Evolutionary conservation across 1,140 invertebrate species (phyloP).

Genomic region (Philopotamus ludificatus): DNA sequence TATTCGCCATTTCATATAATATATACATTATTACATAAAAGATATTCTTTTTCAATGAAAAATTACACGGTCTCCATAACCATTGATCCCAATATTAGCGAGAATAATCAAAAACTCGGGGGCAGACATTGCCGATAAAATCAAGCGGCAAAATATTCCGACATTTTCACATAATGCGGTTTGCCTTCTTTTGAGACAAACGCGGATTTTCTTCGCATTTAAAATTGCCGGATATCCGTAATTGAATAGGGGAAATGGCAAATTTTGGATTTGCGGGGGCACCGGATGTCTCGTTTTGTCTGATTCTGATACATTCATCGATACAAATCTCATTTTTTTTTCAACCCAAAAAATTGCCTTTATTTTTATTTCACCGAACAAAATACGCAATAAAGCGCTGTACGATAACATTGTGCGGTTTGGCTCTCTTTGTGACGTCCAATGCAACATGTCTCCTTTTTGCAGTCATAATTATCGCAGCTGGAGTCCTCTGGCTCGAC

Average conservation of each 20-base stretch:
- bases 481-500: slow-evolving; percentile 5
- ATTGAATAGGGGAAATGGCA: slow-evolving; percentile 34
- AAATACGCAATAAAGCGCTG: not conserved
- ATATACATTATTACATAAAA: too few relatives aligned
- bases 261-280: slow-evolving; percentile 30
- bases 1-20: too few relatives aligned
- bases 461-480: slow-evolving; percentile 20
- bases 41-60: too few relatives aligned
- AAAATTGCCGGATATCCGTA: slow-evolving; percentile 38
- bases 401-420: not conserved
- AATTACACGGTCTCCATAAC: too few relatives aligned
- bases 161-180: too few relatives aligned
- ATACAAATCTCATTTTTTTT: slow-evolving; percentile 25
- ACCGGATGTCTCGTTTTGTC: slow-evolving; percentile 26
- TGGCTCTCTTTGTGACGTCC: not conserved
- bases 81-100: too few relatives aligned
- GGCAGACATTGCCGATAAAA: too few relatives aligned
- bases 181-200: not conserved
- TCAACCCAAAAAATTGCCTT: not conserved
- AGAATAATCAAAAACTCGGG: too few relatives aligned
- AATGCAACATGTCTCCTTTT: slow-evolving; percentile 1
- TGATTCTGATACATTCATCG: slow-evolving; percentile 23
- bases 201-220: slow-evolving; percentile 25
- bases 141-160: too few relatives aligned
- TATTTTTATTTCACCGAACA: not conserved